Evolutionary conservation across 2,888 invertebrate genomes (phyloP).

Genomic region (Drosophila diplacantha): DNA sequence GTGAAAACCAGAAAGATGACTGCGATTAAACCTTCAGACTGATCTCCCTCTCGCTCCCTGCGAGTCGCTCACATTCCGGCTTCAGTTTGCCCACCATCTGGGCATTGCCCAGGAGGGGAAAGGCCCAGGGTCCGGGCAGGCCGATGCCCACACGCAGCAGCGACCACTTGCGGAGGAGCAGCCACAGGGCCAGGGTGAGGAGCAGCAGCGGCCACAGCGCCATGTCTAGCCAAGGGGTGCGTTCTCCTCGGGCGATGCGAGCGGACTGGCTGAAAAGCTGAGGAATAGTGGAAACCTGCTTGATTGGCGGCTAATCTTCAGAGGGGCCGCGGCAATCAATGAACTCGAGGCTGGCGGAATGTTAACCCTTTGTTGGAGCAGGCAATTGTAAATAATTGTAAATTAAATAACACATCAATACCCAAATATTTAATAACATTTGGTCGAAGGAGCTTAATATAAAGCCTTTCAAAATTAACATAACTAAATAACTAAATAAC

Average conservation of each 20-base stretch:
- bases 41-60: too few relatives aligned
- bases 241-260: neutral
- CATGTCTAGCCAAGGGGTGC: constrained; percentile 16
- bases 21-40: constrained; percentile 21
- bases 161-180: constrained; percentile 47
- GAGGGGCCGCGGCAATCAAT: neutral
- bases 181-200: constrained; percentile 14
- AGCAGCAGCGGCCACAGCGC: constrained; percentile 32
- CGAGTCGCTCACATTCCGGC: constrained; percentile 71
- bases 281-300: constrained; percentile 4
- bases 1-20: constrained; percentile 69
- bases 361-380: constrained; percentile 4
- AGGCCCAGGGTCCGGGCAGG: constrained; percentile 74
- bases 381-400: neutral
- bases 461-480: too few relatives aligned
- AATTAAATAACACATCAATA: neutral
- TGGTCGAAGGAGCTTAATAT: neutral
- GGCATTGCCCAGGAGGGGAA: constrained; percentile 74
- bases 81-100: constrained; percentile 73
- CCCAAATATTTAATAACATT: too few relatives aligned
- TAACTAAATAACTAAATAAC: too few relatives aligned
- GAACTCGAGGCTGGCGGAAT: neutral
- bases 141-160: constrained; percentile 56
- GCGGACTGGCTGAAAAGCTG: constrained; percentile 5
- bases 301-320: constrained; percentile 22